Evolutionary conservation across 2,888 invertebrate genomes (phyloP), one percentile per base, ranked within the genome.

Genomic region (Ypsolopha scabrella): DNA sequence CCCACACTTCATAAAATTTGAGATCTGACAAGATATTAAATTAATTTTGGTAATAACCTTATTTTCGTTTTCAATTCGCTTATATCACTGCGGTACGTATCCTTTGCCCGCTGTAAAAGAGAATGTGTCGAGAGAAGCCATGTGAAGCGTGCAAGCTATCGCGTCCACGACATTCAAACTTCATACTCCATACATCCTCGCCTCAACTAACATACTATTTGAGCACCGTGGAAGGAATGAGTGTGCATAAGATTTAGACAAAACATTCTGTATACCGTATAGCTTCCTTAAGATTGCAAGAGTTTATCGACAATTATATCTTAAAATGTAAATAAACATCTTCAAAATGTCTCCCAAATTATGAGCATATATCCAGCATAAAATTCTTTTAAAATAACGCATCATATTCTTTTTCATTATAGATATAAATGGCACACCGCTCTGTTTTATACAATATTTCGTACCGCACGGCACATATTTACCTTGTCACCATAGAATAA

Each of bases 181-280:
- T n/a, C 14, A n/a, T 41, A 14, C 8, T 11, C 11, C 43, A 11
- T 11, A 8, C n/a, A 48, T 51, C 54, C 52, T 39, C 34, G 57
- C 52, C 53, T 53, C 61, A 24, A 55, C 58, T 72, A 71, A 68
- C 63, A 65, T 64, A 70, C 68, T 72, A 72, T 72, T 89, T 89
- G 89, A 90, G 90, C 90, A 90, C 89, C 88, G 87, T 89, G 89
- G 90, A 90, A 90, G 90, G 89, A 90, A 90, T 90, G 75, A 79
- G 88, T 88, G 88, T 87, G 85, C 82, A 75, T 78, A 71, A 75
- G 70, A 76, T 71, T 75, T 63, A 68, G 63, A 66, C 61, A 62
- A 63, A 67, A 48, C 48, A 13, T 37, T 46, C 59, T 53, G 57
- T 54, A 61, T 62, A 70, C 66, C 64, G 68, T 65, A 70, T 69